Evolutionary conservation across 2,113 vertebrate species (phyloP).

Genomic region (Sorex fumeus): DNA sequence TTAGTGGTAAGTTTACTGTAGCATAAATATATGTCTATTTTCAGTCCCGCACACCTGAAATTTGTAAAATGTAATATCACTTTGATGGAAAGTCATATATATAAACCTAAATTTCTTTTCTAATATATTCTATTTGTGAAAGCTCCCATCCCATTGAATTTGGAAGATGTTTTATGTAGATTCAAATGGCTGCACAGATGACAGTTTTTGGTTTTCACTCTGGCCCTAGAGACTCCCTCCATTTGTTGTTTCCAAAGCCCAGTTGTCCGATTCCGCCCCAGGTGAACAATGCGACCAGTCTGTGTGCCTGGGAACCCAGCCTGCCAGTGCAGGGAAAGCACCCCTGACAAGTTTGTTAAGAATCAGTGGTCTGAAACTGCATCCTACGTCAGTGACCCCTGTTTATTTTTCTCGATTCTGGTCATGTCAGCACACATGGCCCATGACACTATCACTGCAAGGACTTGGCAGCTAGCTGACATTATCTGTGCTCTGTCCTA

Average conservation of each 20-base stretch:
- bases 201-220: slow-evolving; percentile 58
- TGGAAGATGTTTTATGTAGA: slow-evolving; percentile 30
- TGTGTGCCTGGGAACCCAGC: background rate
- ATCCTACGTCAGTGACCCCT: slow-evolving; percentile 55
- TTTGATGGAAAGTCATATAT: too few relatives aligned
- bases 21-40: too few relatives aligned
- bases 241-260: slow-evolving; percentile 53
- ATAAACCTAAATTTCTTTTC: background rate
- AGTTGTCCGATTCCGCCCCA: background rate
- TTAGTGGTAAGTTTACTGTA: background rate
- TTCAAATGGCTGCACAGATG: slow-evolving; percentile 70
- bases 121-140: background rate
- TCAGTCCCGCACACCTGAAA: background rate
- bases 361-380: slow-evolving; percentile 48
- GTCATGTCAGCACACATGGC: slow-evolving; percentile 71
- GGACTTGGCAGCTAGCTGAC: slow-evolving; percentile 76
- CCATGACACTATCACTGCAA: slow-evolving; percentile 60
- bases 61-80: background rate
- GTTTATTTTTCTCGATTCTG: slow-evolving; percentile 70
- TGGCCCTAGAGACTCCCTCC: slow-evolving; percentile 42
- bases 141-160: background rate
- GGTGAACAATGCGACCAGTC: slow-evolving; percentile 6
- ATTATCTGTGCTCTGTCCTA: slow-evolving; percentile 59
- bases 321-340: background rate
- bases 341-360: slow-evolving; percentile 78